Base-by-base conservation (phyloP, 2,797 vertebrate species). In the Melopsittacus undulatus region DNA sequence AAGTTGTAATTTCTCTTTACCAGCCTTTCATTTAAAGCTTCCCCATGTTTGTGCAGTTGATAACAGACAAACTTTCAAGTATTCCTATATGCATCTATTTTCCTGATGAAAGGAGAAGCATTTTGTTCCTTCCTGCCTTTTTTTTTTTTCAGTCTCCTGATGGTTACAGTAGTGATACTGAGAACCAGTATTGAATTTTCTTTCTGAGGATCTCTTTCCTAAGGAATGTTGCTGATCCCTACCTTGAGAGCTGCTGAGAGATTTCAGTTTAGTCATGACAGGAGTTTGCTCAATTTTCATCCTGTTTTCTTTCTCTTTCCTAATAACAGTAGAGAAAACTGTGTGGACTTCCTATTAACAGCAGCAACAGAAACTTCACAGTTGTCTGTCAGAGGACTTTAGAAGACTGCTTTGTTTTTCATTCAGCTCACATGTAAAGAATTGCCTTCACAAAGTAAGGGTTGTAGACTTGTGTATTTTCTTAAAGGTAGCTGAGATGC, bases 231-330 rank as follows among this genome's bases (percentile, higher is more conserved):
- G 38, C 76, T 23, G 73, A 70, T 63, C 19, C 7, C 16, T 89
- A 56, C 69, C 45, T 88, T 85, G 43, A 68, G 79, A 91, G 46
- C 49, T 86, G 40, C 54, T 64, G 75, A 61, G 86, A 36, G 51
- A 84, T 67, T 89, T 74, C 29, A 59, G 5, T 66, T 73, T 20
- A 87, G 2, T 69, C 3, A 1, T 83, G 67, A 77, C 26, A 83
- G 62, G 84, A 95, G 83, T 93, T 88, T 59, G 30, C 61, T 92
- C 81, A 57, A n/a, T 93, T 96, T 94, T 85, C 38, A 38, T 89
- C 86, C 54, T 11, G 24, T 18, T 81, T 93, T 83, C 69, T 87
- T 93, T n/a, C n/a, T n/a, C n/a, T 95, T 96, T 81, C 34, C 11
- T 66, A 56, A 59, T 75, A 80, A 30, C 49, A 73, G 4, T 43